These are phyloP conservation scores for Drosophila melanocephala DNA, from an alignment of 2,888 invertebrate genomes.

Conservation along the genomic window DNA sequence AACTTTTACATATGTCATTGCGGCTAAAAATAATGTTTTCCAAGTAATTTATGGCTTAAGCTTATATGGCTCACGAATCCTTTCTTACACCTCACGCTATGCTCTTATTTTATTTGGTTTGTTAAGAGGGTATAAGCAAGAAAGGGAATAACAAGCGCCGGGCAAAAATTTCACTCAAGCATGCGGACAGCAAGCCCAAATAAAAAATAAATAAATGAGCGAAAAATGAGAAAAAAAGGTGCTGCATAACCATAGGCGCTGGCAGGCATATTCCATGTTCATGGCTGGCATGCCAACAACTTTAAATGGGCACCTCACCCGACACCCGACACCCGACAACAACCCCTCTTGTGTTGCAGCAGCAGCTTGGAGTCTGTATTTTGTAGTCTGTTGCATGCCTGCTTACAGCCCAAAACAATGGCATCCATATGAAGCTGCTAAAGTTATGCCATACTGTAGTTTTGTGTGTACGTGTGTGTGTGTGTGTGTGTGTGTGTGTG, in stretches of 20 bases:
- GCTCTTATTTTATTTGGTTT: background rate
- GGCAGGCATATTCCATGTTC: slow-evolving; percentile 50
- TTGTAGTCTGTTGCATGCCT: slow-evolving; percentile 68
- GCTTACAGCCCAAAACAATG: slow-evolving; percentile 58
- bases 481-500: slow-evolving; percentile 42
- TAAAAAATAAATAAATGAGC: background rate
- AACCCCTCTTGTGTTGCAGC: background rate
- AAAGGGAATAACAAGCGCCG: slow-evolving; percentile 29
- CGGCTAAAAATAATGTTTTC: background rate
- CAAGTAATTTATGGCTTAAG: slow-evolving; percentile 2
- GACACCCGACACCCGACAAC: background rate
- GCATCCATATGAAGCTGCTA: slow-evolving; percentile 62
- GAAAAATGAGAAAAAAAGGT: slow-evolving; percentile 27
- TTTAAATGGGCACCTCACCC: slow-evolving; percentile 39
- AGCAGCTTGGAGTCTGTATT: slow-evolving; percentile 20
- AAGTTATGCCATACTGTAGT: slow-evolving; percentile 64
- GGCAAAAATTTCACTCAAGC: slow-evolving; percentile 54
- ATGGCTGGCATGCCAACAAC: slow-evolving; percentile 62
- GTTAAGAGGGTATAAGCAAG: slow-evolving; percentile 24
- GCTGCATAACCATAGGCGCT: slow-evolving; percentile 71
- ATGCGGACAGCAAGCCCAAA: slow-evolving; percentile 42
- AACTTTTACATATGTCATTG: background rate
- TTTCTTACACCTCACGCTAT: background rate
- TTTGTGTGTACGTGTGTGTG: slow-evolving; percentile 15
- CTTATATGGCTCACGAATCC: background rate